Conservation (phyloP, 2,888 invertebrate genomes). For the Ectemnius cavifrons region DNA sequence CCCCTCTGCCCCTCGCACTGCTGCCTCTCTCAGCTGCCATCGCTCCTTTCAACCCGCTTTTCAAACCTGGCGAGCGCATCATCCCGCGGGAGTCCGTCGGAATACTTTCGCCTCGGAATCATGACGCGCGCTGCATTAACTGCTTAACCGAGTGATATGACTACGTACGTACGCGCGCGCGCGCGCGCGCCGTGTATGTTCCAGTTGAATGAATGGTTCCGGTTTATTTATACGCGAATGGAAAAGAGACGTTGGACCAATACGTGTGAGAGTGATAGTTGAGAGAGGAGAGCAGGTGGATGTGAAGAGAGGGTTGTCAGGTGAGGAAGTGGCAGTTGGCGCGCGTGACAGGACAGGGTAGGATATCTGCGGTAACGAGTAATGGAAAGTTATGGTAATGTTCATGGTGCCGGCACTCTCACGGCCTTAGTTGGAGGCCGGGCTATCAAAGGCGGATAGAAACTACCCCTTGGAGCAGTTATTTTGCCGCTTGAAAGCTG, state of each 20-base stretch:
- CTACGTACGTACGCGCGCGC: no score
- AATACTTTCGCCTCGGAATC: no score
- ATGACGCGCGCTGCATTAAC: no score
- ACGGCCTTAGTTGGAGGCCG: constrained; percentile 61
- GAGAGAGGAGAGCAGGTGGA: no score
- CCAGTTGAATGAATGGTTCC: no score
- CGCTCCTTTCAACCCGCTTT: constrained; percentile 1
- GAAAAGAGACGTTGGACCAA: no score
- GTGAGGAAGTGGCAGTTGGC: background rate
- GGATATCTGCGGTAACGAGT: constrained; percentile 51
- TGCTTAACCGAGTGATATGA: no score
- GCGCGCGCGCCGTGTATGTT: no score
- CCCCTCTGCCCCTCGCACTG: background rate
- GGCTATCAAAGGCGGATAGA: constrained; percentile 61
- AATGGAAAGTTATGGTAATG: constrained; percentile 67
- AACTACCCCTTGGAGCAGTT: constrained; percentile 62
- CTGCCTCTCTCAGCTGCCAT: background rate
- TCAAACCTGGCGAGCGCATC: background rate
- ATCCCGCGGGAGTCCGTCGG: no score
- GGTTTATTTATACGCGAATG: no score
- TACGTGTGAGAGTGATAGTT: no score
- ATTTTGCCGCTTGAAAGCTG: constrained; percentile 61
- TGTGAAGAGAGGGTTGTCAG: background rate
- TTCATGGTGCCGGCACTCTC: constrained; percentile 60
- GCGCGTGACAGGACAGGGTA: background rate